phyloP scores from a whole-genome alignment of 2,797 vertebrate genomes.

The Catamblyrhynchus diadema region DNA sequence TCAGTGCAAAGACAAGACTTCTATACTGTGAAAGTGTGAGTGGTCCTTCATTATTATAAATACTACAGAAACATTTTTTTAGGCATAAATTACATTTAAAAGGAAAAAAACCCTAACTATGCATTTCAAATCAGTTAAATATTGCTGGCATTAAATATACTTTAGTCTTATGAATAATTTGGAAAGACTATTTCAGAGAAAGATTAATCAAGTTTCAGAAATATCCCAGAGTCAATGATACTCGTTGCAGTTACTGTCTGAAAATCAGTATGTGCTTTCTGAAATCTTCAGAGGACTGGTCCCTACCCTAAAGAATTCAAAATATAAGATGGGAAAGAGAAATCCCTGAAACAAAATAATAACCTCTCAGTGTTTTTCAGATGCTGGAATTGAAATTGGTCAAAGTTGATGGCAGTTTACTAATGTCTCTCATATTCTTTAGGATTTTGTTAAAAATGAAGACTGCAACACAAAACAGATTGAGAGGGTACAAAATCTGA shows the following conservation, averaged over 20 bases:
- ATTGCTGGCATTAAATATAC: conserved; percentile 1
- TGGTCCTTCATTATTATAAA: background rate
- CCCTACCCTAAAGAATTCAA: background rate
- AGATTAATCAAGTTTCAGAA: conserved; percentile 25
- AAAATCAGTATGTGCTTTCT: background rate
- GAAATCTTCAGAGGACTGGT: background rate
- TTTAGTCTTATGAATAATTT: conserved; percentile 24
- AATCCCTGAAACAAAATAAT: background rate
- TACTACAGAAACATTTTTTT: background rate
- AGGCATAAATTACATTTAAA: background rate
- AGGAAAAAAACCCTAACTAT: background rate
- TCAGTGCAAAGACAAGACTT: background rate
- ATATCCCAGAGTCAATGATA: background rate
- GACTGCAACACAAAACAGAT: background rate
- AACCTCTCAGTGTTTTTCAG: background rate
- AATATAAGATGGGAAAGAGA: background rate
- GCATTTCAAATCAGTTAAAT: conserved; percentile 10
- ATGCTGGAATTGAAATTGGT: background rate
- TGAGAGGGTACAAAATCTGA: background rate
- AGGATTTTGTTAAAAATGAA: conserved; percentile 17
- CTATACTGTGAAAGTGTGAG: background rate
- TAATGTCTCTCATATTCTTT: background rate
- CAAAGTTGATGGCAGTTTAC: background rate
- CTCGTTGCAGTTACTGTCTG: background rate
- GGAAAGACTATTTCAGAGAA: background rate